Conservation (phyloP, 2,888 invertebrate genomes). For the Lacanobia wlatinum region DNA sequence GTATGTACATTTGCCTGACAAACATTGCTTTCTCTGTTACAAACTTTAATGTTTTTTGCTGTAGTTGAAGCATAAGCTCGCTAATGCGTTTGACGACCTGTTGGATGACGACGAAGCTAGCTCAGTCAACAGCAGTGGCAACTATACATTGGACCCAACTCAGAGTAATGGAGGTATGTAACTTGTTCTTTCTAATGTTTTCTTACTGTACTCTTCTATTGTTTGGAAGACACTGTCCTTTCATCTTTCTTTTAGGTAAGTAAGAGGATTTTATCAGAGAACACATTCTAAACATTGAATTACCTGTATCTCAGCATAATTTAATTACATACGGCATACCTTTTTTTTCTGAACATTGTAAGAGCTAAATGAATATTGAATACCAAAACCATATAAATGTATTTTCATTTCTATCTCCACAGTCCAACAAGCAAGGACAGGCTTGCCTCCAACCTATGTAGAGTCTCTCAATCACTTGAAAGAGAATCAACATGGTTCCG, state of each 20-base stretch:
- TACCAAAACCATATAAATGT: neutral
- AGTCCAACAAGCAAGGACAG: constrained; percentile 78
- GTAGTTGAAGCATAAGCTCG: constrained; percentile 92
- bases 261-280: neutral
- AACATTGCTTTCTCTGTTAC: constrained; percentile 21
- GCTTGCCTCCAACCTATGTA: constrained; percentile 84
- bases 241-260: neutral
- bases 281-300: no score
- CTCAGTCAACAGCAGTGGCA: constrained; percentile 91
- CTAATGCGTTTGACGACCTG: constrained; percentile 93
- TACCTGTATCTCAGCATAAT: neutral
- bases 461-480: constrained; percentile 85
- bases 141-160: constrained; percentile 82
- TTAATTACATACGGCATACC: no score
- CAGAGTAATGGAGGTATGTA: constrained; percentile 80
- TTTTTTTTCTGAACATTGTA: no score
- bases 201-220: neutral
- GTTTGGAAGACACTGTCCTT: neutral
- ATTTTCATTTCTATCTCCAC: constrained; percentile 29
- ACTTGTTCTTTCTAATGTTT: constrained; percentile 8
- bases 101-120: constrained; percentile 92
- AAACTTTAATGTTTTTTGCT: constrained; percentile 61
- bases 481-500: constrained; percentile 77
- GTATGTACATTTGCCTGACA: neutral
- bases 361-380: neutral